These are phyloP conservation scores for Mellivora capensis DNA, from an alignment of 2,113 vertebrate genomes.

Conservation along the genomic window DNA sequence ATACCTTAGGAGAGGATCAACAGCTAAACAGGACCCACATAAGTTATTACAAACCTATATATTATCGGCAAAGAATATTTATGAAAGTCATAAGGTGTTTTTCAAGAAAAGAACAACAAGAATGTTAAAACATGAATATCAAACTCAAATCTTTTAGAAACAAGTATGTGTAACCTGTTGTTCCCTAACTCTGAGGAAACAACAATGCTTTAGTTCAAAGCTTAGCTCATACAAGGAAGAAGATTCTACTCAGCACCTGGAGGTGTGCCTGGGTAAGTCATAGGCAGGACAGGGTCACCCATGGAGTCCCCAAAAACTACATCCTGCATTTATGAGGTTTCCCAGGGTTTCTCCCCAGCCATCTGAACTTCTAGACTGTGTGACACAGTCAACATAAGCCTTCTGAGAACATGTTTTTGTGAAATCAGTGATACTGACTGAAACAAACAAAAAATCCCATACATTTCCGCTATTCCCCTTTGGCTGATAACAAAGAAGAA, in stretches of 20 bases:
- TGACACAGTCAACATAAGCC: not conserved
- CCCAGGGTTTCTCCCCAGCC: not conserved
- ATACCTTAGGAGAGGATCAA: not conserved
- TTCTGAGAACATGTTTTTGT: not conserved
- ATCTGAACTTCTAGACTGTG: not conserved
- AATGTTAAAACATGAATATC: not conserved
- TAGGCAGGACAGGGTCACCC: not conserved
- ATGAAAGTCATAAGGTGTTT: not conserved
- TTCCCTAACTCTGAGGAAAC: not conserved
- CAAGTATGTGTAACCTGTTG: not conserved
- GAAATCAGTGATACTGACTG: not conserved
- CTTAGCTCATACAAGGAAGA: not conserved
- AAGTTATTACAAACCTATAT: not conserved
- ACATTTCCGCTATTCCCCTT: not conserved
- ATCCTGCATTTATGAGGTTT: not conserved
- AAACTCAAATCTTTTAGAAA: not conserved
- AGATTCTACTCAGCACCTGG: not conserved
- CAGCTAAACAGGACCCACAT: not conserved
- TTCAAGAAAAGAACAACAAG: not conserved
- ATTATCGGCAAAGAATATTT: not conserved
- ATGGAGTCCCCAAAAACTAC: not conserved
- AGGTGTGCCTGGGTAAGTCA: not conserved
- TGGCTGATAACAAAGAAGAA: conserved; percentile 5
- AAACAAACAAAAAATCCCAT: not conserved
- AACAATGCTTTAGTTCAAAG: not conserved